These are phyloP conservation scores for Planococcus citri DNA, from an alignment of 1,140 invertebrate species.

Conservation along the genomic window DNA sequence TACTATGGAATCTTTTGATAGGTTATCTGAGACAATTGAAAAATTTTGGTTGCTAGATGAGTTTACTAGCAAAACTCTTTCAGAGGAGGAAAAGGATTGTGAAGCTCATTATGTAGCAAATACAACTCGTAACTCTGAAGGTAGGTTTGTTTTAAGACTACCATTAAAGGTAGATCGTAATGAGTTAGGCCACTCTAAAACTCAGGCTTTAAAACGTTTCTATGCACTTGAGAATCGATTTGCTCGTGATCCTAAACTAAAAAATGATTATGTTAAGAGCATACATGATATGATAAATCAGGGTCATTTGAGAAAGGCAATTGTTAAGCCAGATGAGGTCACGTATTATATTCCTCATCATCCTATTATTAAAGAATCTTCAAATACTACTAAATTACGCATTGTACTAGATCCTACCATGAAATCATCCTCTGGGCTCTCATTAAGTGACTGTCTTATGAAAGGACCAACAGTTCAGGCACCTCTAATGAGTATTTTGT, in stretches of 20 bases:
- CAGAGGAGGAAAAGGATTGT: slow-evolving; percentile 3
- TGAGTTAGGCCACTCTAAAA: not conserved
- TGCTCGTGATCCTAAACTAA: not conserved
- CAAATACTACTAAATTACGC: slow-evolving; percentile 20
- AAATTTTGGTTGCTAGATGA: not conserved
- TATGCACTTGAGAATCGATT: not conserved
- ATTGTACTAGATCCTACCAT: slow-evolving; percentile 14
- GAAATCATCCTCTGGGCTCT: too few species aligned
- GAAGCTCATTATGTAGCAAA: not conserved
- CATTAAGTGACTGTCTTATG: not conserved
- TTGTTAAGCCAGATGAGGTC: not conserved
- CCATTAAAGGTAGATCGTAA: not conserved
- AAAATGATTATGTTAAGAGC: not conserved
- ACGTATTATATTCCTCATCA: slow-evolving; percentile 24
- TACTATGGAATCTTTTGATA: too few species aligned
- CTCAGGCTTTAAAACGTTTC: not conserved
- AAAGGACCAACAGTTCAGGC: not conserved
- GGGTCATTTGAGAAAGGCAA: not conserved
- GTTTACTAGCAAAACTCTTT: not conserved
- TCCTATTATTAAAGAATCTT: slow-evolving; percentile 22
- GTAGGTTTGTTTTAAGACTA: not conserved
- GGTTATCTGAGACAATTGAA: not conserved
- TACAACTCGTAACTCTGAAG: not conserved
- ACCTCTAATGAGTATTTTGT: not conserved
- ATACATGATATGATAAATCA: not conserved